These are phyloP conservation scores for Strigamia maritima DNA, from an alignment of 2,888 invertebrate genomes.

Conservation along the genomic window DNA sequence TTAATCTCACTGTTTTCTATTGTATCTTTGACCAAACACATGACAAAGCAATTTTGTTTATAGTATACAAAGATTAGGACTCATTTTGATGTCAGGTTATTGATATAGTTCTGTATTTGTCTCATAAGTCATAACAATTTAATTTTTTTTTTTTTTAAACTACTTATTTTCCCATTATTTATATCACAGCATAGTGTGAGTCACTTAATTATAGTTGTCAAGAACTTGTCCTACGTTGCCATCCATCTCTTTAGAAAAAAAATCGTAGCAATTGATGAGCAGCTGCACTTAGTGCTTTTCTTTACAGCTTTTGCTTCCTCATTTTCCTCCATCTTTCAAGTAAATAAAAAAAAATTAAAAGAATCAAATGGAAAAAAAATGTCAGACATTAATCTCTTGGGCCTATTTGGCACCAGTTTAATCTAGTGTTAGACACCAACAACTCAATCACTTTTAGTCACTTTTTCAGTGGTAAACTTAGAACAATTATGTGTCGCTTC, in stretches of 20 bases:
- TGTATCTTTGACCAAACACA: background rate
- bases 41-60: background rate
- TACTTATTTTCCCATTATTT: background rate
- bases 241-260: background rate
- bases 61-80: background rate
- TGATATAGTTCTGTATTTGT: background rate
- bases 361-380: background rate
- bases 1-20: background rate
- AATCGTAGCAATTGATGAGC: background rate
- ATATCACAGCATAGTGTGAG: background rate
- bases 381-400: background rate
- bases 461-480: background rate
- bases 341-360: too few species aligned
- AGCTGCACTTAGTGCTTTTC: background rate
- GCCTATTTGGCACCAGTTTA: background rate
- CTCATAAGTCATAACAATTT: too few species aligned
- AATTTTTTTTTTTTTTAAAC: background rate
- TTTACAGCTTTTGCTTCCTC: background rate
- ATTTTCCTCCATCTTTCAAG: too few species aligned
- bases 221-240: background rate
- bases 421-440: background rate
- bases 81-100: background rate
- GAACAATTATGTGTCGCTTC: too few species aligned
- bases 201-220: background rate
- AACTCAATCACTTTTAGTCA: background rate